phyloP scores from a whole-genome alignment of 2,797 vertebrate genomes.

The Octomys mimax region DNA sequence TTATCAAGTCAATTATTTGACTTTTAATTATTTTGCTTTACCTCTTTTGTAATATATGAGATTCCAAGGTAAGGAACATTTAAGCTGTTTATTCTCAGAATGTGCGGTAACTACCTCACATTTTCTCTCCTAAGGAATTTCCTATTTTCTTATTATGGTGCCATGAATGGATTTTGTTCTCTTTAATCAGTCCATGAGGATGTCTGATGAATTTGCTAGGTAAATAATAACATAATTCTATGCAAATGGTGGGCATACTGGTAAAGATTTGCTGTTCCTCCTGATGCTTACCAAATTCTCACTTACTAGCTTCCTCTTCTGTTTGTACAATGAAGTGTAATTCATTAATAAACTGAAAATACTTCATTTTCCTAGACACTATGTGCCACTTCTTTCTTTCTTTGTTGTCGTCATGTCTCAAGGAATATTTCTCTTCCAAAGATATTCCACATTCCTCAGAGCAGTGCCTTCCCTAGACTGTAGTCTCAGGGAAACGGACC shows the following conservation, averaged over 20 bases:
- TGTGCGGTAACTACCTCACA: neutral
- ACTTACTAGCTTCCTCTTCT: constrained; percentile 60
- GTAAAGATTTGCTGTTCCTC: constrained; percentile 4
- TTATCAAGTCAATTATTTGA: neutral
- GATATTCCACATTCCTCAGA: too few relatives aligned
- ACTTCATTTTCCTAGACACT: neutral
- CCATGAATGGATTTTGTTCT: neutral
- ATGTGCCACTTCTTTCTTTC: neutral
- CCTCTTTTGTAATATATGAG: neutral
- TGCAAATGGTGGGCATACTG: neutral
- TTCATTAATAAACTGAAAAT: neutral
- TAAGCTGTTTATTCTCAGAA: neutral
- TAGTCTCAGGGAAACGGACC: neutral
- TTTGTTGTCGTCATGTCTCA: neutral
- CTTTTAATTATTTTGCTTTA: neutral
- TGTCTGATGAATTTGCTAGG: neutral
- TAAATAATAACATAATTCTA: neutral
- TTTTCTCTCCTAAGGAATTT: neutral
- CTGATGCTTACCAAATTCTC: constrained; percentile 33
- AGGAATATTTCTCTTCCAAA: neutral
- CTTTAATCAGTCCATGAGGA: neutral
- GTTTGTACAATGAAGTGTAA: constrained; percentile 33
- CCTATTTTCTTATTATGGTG: neutral
- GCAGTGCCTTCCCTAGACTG: neutral
- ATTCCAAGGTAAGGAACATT: neutral